Percentiles rank a stretch among this genome's conserved stretches.
phyloP scores from a whole-genome alignment of 2,113 vertebrate genomes.

The Macquaria australasica region DNA sequence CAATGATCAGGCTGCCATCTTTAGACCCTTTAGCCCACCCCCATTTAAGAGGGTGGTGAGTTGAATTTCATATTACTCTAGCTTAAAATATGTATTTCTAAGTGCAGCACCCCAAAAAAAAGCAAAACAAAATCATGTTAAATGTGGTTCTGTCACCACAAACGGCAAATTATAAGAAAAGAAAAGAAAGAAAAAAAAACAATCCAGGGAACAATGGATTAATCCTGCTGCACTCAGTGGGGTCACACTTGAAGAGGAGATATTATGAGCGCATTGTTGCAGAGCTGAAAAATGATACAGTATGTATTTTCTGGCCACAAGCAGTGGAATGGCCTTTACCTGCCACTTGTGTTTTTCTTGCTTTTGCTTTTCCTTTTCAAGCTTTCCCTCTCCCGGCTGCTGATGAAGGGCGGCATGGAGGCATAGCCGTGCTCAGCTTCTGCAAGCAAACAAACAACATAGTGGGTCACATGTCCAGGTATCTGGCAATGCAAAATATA shows the following conservation, averaged over 20 bases:
- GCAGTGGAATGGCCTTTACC: constrained; percentile 80
- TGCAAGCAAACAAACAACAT: constrained; percentile 82
- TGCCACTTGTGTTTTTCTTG: constrained; percentile 93
- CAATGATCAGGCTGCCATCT: background rate
- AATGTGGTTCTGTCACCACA: background rate
- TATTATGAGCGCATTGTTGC: constrained; percentile 16
- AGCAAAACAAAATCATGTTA: background rate
- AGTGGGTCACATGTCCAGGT: constrained; percentile 56
- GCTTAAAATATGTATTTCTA: background rate
- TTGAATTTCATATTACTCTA: background rate
- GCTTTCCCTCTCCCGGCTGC: constrained; percentile 89
- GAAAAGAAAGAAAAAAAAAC: background rate
- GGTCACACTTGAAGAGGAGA: constrained; percentile 8
- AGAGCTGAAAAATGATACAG: constrained; percentile 13
- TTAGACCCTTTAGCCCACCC: background rate
- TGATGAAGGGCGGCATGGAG: constrained; percentile 92
- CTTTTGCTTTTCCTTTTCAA: constrained; percentile 91
- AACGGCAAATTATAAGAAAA: background rate
- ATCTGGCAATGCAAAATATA: constrained; percentile 52
- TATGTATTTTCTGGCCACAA: background rate
- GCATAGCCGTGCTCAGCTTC: constrained; percentile 97
- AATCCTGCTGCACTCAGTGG: constrained; percentile 1
- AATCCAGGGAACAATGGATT: background rate
- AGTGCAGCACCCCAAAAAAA: background rate
- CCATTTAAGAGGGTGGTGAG: background rate